Percentiles rank a stretch among this genome's conserved stretches.
Evolutionary conservation across 2,113 vertebrate genomes (phyloP).

Genomic region (Dascyllus trimaculatus): DNA sequence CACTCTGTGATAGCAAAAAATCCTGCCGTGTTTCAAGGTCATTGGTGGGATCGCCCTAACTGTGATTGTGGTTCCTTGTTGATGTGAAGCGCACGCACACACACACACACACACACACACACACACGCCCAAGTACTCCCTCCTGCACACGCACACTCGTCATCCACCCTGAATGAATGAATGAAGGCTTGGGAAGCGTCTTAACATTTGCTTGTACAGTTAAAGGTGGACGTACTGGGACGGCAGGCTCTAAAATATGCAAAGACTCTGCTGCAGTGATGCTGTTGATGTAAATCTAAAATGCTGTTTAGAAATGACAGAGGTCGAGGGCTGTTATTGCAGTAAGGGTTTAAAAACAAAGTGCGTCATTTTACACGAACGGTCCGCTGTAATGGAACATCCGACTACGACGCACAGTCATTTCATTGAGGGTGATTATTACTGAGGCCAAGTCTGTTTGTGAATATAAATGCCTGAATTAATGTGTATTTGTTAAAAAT

Average conservation of each 20-base stretch:
- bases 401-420: not conserved
- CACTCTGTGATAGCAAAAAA: conserved; percentile 24
- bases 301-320: not conserved
- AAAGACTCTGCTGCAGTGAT: not conserved
- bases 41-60: conserved; percentile 46
- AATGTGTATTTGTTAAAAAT: not conserved
- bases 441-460: conserved; percentile 18
- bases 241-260: conserved; percentile 28
- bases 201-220: conserved; percentile 51
- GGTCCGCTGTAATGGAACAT: conserved; percentile 13
- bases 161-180: conserved; percentile 70
- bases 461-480: not conserved
- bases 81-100: not conserved
- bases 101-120: not conserved
- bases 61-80: conserved; percentile 30
- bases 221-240: conserved; percentile 59
- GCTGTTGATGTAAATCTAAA: not conserved
- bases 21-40: conserved; percentile 44
- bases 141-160: not conserved
- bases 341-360: not conserved
- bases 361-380: not conserved
- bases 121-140: not conserved
- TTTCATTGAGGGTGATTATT: not conserved
- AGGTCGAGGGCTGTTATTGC: not conserved
- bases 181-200: conserved; percentile 65